phyloP scores from a whole-genome alignment of 2,113 vertebrate genomes.

The Australoheros scitulus region DNA sequence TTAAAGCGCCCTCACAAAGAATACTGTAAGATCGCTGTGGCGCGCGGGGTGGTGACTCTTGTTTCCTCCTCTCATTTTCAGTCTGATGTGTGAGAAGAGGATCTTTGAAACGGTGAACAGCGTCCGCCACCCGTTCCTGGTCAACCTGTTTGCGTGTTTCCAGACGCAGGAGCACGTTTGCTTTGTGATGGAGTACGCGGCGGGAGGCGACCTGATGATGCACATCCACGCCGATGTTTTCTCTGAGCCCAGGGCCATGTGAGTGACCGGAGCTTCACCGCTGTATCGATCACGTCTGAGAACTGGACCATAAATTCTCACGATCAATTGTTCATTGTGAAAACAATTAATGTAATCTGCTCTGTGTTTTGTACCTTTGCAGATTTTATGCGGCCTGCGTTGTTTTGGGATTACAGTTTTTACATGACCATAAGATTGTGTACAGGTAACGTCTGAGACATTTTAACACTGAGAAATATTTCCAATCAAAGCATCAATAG shows the following conservation, averaged over 20 bases:
- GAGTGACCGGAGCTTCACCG: slow-evolving; percentile 72
- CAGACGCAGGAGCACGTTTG: slow-evolving; percentile 98
- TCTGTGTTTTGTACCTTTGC: slow-evolving; percentile 7
- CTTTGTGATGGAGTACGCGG: slow-evolving; percentile 99
- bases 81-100: slow-evolving; percentile 99
- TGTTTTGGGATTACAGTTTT: slow-evolving; percentile 95
- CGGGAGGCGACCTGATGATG: slow-evolving; percentile 99
- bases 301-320: not conserved
- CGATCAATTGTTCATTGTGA: too few species aligned
- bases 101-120: slow-evolving; percentile 99
- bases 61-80: slow-evolving; percentile 53
- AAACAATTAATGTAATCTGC: not conserved
- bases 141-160: slow-evolving; percentile 99
- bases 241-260: slow-evolving; percentile 96
- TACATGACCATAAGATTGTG: slow-evolving; percentile 98
- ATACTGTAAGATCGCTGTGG: rapidly evolving
- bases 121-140: slow-evolving; percentile 97
- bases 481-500: not conserved
- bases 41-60: not conserved
- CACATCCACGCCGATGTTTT: slow-evolving; percentile 99
- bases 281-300: not conserved
- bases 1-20: not conserved
- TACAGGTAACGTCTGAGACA: slow-evolving; percentile 87
- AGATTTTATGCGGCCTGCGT: slow-evolving; percentile 99
- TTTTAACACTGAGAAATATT: not conserved